Conservation (phyloP, 2,797 vertebrate genomes). For the Varecia variegata region DNA sequence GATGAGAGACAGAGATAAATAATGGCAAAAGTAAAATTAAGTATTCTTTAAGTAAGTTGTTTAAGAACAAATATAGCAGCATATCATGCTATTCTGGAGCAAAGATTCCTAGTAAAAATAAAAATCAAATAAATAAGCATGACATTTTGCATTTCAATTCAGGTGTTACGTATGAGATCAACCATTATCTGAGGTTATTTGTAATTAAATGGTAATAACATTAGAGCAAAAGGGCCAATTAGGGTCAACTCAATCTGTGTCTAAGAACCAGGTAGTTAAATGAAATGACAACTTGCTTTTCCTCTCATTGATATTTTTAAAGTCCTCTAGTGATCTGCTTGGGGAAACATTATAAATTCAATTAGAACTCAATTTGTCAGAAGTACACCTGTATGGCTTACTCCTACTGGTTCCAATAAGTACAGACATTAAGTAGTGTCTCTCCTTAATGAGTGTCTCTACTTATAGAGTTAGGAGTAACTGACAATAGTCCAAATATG, state of each 20-base stretch:
- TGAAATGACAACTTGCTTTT: conserved; percentile 4
- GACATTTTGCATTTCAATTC: not conserved
- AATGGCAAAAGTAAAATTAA: conserved; percentile 47
- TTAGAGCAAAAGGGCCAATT: not conserved
- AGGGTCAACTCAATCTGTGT: not conserved
- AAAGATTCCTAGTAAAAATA: not conserved
- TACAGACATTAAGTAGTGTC: not conserved
- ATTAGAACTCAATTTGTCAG: not conserved
- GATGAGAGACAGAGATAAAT: conserved; percentile 45
- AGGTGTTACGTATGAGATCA: not conserved
- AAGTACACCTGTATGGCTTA: not conserved
- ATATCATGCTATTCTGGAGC: not conserved
- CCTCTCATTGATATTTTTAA: not conserved
- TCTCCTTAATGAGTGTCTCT: not conserved
- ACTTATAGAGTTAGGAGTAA: not conserved
- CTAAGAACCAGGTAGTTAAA: not conserved
- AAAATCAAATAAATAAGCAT: not conserved
- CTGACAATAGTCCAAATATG: not conserved
- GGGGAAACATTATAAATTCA: not conserved
- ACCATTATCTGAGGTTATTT: conserved; percentile 22
- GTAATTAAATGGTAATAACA: conserved; percentile 10
- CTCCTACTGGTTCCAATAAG: not conserved
- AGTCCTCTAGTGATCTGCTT: not conserved
- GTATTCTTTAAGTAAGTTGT: conserved; percentile 12
- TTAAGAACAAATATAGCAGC: not conserved